Percentiles rank a stretch among this genome's conserved stretches.
Evolutionary conservation across 2,888 invertebrate genomes (phyloP).

Genomic region (Tachina grossa): DNA sequence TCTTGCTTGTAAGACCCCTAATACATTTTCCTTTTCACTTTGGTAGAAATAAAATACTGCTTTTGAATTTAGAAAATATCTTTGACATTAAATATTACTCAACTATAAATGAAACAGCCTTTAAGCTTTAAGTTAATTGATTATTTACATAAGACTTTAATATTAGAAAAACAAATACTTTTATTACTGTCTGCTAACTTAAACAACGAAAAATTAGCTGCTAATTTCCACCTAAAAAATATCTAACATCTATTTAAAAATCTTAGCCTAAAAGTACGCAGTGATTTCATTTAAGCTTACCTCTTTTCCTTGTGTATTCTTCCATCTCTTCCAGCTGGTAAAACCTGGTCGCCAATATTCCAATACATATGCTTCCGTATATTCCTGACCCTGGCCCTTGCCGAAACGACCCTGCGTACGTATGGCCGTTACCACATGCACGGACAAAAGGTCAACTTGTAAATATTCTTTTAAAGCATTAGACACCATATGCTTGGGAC

Average conservation of each 20-base stretch:
- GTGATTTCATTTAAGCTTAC: constrained; percentile 82
- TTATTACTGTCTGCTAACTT: too few species aligned
- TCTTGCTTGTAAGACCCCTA: too few species aligned
- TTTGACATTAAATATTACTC: too few species aligned
- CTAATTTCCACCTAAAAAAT: neutral
- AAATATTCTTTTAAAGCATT: constrained; percentile 89
- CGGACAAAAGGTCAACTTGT: constrained; percentile 87
- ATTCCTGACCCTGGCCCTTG: constrained; percentile 92
- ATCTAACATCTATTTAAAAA: neutral
- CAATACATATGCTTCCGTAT: constrained; percentile 89
- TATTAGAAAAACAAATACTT: too few species aligned
- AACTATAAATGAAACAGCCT: too few species aligned
- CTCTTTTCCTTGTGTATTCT: constrained; percentile 88
- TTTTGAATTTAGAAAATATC: too few species aligned
- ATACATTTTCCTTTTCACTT: too few species aligned
- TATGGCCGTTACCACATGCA: constrained; percentile 87
- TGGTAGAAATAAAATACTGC: too few species aligned
- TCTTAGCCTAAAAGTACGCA: neutral
- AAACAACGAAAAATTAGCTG: neutral
- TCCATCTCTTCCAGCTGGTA: constrained; percentile 89
- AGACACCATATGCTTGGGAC: constrained; percentile 89
- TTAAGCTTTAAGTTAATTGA: too few species aligned
- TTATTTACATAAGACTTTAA: too few species aligned
- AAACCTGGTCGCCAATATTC: constrained; percentile 90
- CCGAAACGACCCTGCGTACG: constrained; percentile 93